phyloP scores from a whole-genome alignment of 2,888 invertebrate species.

The Melanostoma mellinum region DNA sequence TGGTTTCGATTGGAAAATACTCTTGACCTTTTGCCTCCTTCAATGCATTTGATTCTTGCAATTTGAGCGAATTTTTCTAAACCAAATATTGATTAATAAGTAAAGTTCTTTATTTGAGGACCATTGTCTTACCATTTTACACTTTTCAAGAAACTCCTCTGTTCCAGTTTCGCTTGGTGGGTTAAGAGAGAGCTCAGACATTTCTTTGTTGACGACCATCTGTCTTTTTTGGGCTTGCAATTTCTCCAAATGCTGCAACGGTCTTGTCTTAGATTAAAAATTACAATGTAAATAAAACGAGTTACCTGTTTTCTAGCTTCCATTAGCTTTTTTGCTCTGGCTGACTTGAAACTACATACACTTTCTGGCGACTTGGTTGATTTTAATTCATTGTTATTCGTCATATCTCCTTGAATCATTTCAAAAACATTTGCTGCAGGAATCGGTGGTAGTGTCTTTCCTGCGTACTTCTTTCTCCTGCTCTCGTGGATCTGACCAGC shows the following conservation, averaged over 20 bases:
- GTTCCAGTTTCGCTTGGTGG: slow-evolving; percentile 34
- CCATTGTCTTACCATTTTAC: slow-evolving; percentile 41
- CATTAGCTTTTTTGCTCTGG: slow-evolving; percentile 42
- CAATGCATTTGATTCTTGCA: slow-evolving; percentile 7
- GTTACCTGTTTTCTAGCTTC: slow-evolving; percentile 73
- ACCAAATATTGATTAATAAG: background rate
- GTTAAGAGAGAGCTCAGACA: background rate
- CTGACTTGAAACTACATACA: slow-evolving; percentile 14
- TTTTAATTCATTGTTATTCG: slow-evolving; percentile 2
- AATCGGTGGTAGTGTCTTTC: slow-evolving; percentile 62
- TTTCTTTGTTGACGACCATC: background rate
- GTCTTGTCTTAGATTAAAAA: too few species aligned
- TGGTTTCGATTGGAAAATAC: background rate
- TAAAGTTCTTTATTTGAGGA: background rate
- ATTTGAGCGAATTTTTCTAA: slow-evolving; percentile 39
- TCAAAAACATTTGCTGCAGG: slow-evolving; percentile 68
- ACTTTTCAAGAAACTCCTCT: slow-evolving; percentile 46
- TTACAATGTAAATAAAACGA: background rate
- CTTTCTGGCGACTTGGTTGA: slow-evolving; percentile 18
- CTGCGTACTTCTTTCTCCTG: slow-evolving; percentile 64
- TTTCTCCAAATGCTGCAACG: background rate
- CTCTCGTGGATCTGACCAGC: slow-evolving; percentile 72
- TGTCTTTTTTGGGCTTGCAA: background rate
- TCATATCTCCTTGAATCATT: slow-evolving; percentile 36
- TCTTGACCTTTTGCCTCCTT: background rate